Percentiles rank a stretch among this genome's conserved stretches.
Conservation (phyloP, 2,888 invertebrate genomes). For the Euzophera pinguis region DNA sequence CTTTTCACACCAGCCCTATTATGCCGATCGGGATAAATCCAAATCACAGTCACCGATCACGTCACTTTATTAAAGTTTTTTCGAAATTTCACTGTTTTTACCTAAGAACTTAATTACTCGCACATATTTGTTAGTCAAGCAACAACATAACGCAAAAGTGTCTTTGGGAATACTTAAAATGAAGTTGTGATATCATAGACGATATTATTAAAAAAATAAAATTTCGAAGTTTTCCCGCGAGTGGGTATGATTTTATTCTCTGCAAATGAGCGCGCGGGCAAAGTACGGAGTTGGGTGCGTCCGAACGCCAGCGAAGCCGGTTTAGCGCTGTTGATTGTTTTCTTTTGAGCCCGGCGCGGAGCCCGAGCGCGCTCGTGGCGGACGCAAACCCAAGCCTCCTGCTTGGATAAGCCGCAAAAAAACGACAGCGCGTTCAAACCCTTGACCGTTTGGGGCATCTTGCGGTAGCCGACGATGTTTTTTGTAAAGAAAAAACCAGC, state of each 20-base stretch:
- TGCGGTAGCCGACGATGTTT: conserved; percentile 13
- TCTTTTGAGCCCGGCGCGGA: conserved; percentile 55
- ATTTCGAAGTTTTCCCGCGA: conserved; percentile 52
- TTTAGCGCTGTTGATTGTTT: conserved; percentile 63
- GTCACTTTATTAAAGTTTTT: neutral
- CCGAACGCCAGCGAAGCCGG: conserved; percentile 67
- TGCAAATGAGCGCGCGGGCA: conserved; percentile 24
- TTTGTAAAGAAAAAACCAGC: neutral
- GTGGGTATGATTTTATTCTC: conserved; percentile 37
- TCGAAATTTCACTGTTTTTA: neutral
- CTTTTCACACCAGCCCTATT: conserved; percentile 35
- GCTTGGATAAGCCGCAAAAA: conserved; percentile 33
- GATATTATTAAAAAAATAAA: neutral
- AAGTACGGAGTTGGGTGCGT: conserved; percentile 42
- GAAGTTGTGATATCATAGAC: neutral
- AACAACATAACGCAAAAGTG: neutral
- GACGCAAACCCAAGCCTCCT: conserved; percentile 30
- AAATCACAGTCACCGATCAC: conserved; percentile 24
- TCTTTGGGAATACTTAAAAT: neutral
- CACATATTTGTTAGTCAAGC: neutral
- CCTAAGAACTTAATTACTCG: neutral
- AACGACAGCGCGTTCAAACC: conserved; percentile 23
- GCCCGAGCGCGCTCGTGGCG: conserved; percentile 34
- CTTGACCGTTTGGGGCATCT: conserved; percentile 14
- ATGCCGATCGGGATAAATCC: conserved; percentile 34